Conservation (phyloP, 2,797 vertebrate genomes). For the Anas acuta region DNA sequence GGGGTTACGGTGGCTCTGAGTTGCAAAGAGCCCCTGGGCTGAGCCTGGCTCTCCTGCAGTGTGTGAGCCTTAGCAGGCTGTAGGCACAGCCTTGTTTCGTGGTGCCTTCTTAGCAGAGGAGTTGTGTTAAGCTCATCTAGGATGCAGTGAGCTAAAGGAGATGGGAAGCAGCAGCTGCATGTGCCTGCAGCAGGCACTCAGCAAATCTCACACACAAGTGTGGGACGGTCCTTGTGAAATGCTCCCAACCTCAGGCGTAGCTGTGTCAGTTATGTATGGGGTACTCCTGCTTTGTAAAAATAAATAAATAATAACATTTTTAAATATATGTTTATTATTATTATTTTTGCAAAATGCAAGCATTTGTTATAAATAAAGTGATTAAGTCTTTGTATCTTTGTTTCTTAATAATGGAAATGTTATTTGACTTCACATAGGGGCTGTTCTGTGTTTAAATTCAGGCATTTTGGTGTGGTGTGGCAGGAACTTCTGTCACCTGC, state of each 20-base stretch:
- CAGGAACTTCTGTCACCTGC: neutral
- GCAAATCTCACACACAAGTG: fast-evolving
- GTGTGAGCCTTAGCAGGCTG: neutral
- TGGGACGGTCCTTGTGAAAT: neutral
- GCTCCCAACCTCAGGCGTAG: neutral
- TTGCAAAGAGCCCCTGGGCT: neutral
- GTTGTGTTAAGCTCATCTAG: neutral
- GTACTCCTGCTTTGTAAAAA: neutral
- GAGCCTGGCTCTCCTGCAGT: neutral
- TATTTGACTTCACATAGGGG: neutral
- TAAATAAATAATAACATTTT: too few relatives aligned
- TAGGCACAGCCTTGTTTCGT: neutral
- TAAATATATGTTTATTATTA: too few relatives aligned
- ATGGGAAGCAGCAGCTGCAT: fast-evolving
- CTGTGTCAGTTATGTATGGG: neutral
- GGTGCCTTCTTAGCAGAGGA: neutral
- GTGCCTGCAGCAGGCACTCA: neutral
- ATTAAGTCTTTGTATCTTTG: neutral
- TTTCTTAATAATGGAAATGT: neutral
- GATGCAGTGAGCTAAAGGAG: neutral
- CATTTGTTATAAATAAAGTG: slow-evolving; percentile 16
- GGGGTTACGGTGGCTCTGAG: fast-evolving
- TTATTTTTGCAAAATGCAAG: neutral
- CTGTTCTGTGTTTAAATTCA: neutral
- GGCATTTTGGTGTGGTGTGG: neutral